Percentiles rank a stretch among this genome's conserved stretches.
Evolutionary conservation across 2,797 vertebrate genomes (phyloP).

Genomic region (Poeciliopsis presidionis): DNA sequence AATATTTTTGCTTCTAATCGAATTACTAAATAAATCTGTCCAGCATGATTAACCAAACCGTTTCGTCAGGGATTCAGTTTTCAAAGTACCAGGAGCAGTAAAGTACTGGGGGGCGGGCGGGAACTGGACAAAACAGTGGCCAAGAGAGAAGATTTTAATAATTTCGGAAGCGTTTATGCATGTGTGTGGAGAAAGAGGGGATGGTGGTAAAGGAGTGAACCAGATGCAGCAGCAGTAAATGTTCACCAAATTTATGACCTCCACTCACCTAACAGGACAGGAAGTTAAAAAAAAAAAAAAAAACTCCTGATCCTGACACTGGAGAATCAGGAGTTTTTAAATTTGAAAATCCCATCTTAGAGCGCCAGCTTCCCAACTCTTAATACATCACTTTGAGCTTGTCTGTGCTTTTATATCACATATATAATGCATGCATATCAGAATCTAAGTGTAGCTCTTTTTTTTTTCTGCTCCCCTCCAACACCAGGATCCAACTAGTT

Average conservation of each 20-base stretch:
- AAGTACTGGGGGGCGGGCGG: too few species aligned
- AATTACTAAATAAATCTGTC: not conserved
- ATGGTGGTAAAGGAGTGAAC: conserved; percentile 51
- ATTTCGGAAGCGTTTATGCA: conserved; percentile 24
- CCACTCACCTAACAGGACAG: conserved; percentile 75
- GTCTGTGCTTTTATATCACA: conserved; percentile 4
- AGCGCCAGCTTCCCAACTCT: not conserved
- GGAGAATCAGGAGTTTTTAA: conserved; percentile 19
- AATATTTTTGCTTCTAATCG: not conserved
- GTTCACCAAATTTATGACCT: conserved; percentile 77
- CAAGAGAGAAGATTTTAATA: conserved; percentile 19
- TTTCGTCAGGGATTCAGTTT: not conserved
- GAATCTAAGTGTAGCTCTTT: not conserved
- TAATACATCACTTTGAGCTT: not conserved
- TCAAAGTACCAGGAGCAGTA: not conserved
- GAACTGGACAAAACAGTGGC: not conserved
- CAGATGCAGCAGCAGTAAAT: conserved; percentile 75
- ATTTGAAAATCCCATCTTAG: not conserved
- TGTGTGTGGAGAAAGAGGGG: conserved; percentile 36
- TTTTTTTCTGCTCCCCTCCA: not conserved
- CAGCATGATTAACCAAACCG: not conserved
- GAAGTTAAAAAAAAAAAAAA: conserved; percentile 51
- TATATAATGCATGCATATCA: conserved; percentile 19
- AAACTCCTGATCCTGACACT: conserved; percentile 49
- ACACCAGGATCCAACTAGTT: conserved; percentile 23